phyloP scores from a whole-genome alignment of 2,888 invertebrate genomes.

The Alloplasta piceator region DNA sequence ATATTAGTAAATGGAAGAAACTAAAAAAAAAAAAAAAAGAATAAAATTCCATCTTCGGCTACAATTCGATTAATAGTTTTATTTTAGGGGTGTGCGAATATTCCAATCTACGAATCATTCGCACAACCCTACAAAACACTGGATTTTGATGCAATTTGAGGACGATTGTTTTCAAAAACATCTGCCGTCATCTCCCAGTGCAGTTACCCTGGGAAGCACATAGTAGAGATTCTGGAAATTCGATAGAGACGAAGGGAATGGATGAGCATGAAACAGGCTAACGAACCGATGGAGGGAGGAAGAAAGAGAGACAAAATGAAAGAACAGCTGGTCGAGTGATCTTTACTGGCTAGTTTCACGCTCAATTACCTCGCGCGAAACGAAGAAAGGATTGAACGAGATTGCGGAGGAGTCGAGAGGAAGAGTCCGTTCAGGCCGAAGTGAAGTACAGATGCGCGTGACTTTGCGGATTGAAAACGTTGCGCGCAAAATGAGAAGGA shows the following conservation, averaged over 20 bases:
- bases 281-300: neutral
- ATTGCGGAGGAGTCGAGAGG: constrained; percentile 71
- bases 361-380: constrained; percentile 79
- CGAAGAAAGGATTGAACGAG: constrained; percentile 78
- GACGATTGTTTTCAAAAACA: too few species aligned
- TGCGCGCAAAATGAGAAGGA: constrained; percentile 22
- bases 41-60: too few species aligned
- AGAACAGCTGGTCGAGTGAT: constrained; percentile 68
- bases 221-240: too few species aligned
- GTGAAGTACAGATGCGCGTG: constrained; percentile 29
- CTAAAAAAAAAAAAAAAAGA: too few species aligned
- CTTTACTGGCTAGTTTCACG: constrained; percentile 80
- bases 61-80: too few species aligned
- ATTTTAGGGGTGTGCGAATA: too few species aligned
- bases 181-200: too few species aligned
- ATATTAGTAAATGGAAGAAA: too few species aligned
- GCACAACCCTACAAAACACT: too few species aligned
- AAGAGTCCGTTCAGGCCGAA: constrained; percentile 59
- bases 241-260: neutral
- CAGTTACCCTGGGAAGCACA: too few species aligned
- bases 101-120: too few species aligned
- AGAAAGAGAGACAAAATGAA: constrained; percentile 32
- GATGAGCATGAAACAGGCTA: neutral
- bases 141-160: too few species aligned
- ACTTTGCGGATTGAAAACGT: constrained; percentile 52